Evolutionary conservation across 2,797 vertebrate species (phyloP), one percentile per base, ranked within the genome.

Genomic region (Zonotrichia albicollis): DNA sequence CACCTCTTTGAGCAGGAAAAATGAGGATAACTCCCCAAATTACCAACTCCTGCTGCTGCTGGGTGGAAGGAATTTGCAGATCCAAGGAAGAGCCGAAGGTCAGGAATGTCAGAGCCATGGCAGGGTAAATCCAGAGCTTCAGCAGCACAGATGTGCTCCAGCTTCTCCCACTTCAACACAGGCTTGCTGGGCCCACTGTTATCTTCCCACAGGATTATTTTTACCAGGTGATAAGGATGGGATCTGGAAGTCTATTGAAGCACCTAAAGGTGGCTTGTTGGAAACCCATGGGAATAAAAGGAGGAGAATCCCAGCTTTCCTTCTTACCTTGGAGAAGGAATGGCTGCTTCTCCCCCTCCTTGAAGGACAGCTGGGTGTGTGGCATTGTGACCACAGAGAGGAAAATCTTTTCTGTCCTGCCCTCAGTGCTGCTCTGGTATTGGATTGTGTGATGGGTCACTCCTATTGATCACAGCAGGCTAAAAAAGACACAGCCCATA

Each of bases 391-490:
- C 55, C 1, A 1, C 51, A 30, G 71, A 48, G 80, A 45, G 70
- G 76, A 88, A 38, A 58, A 64, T 76, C 71, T 76, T 54, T 86
- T 11, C 65, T 68, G 54, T 64, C 61, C 93, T 92, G 89, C 79
- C 51, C 50, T 27, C 61, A 18, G 32, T 25, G 91, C 87, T 95
- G 84, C 8, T 46, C 18, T 1, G 70, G 22, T 62, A 93, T 90
- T 84, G 95, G 90, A 84, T 82, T 76, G 50, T 94, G 85, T 3
- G 53, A 83, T 72, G 87, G 85, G 94, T 94, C 85, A 79, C 80
- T 86, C 58, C 58, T 87, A 95, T 96, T 89, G 95, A 94, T 95
- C 93, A 66, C 93, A 94, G 82, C 82, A 46, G 82, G 65, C 91
- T 92, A 61, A 72, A 95, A 85, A 65, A 89, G 88, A 90, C 91